phyloP scores from a whole-genome alignment of 2,888 invertebrate genomes.

The Sarcophaga subvicina region DNA sequence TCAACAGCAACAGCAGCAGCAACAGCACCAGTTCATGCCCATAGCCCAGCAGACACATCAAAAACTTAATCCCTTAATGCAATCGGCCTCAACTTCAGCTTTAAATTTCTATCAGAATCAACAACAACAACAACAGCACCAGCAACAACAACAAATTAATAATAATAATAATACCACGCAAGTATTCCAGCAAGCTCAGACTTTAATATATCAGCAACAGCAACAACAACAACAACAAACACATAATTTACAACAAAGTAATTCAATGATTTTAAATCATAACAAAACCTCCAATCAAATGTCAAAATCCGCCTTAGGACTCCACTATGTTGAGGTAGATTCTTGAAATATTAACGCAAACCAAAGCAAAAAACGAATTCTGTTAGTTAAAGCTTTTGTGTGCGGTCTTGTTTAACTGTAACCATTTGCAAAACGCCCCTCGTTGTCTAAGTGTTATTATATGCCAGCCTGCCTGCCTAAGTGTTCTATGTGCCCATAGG shows the following conservation, averaged over 20 bases:
- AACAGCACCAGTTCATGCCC: conserved; percentile 61
- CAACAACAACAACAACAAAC: conserved; percentile 42
- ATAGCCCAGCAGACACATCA: conserved; percentile 44
- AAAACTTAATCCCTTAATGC: conserved; percentile 76
- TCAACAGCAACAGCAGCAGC: conserved; percentile 64
- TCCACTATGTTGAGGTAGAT: conserved; percentile 81
- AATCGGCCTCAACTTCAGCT: conserved; percentile 71
- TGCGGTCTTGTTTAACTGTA: conserved; percentile 1
- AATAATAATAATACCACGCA: conserved; percentile 58
- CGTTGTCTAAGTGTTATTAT: not conserved
- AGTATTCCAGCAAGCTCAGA: conserved; percentile 62
- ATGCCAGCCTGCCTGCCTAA: not conserved
- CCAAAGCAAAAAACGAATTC: conserved; percentile 2
- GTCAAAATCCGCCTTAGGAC: conserved; percentile 79
- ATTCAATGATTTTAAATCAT: conserved; percentile 78
- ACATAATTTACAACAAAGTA: conserved; percentile 76
- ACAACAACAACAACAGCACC: conserved; percentile 69
- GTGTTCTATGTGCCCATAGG: not conserved
- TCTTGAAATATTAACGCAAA: conserved; percentile 64
- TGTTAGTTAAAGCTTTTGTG: conserved; percentile 4
- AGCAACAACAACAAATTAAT: conserved; percentile 66
- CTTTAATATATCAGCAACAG: conserved; percentile 43
- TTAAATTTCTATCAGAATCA: conserved; percentile 69
- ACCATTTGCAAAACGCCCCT: not conserved
- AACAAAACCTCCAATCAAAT: conserved; percentile 77